Evolutionary conservation across 2,113 vertebrate genomes (phyloP), one percentile per base, ranked within the genome.

Genomic region (Aegotheles bennettii): DNA sequence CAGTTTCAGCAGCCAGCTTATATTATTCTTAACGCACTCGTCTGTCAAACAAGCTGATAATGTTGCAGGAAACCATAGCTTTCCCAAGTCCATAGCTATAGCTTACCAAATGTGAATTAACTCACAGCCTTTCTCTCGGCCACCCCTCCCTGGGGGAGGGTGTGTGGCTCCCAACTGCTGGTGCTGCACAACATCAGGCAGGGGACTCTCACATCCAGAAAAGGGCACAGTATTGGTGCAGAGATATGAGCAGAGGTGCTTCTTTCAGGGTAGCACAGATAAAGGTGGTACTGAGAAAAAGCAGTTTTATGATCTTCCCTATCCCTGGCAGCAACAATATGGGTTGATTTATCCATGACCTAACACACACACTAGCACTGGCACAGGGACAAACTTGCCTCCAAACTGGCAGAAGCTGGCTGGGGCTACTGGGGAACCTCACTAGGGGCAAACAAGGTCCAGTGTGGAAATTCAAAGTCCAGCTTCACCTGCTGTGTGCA

Each of bases 171-270:
- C 38, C 10, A 29, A 9, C 31, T 7, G 29, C 69, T 33, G 70
- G 53, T 1, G 0, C 63, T 48, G 59, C 5, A 4, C 4, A 1
- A 59, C 63, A 1, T 5, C 0, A 0, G 17, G 56, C 70, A 7
- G 28, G 21, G 24, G 10, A 21, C 36, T 35, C 23, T 7, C 3
- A 4, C 5, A 1, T 3, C 14, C n/a, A 6, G 16, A 9, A 61
- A 38, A 16, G n/a, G 63, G 23, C 61, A 12, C 11, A 3, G 54
- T 3, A 56, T 17, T 24, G 70, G 40, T 9, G 3, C 70, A 24
- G 59, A 25, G 35, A 4, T 4, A 1, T 0, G 16, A 31, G 36
- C 75, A 28, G 31, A 43, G 48, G 9, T 16, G n/a, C 2, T 4
- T n/a, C 29, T 31, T 45, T 10, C n/a, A 26, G 63, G 28, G 38